Evolutionary conservation across 2,113 vertebrate species (phyloP).

Genomic region (Morone saxatilis): DNA sequence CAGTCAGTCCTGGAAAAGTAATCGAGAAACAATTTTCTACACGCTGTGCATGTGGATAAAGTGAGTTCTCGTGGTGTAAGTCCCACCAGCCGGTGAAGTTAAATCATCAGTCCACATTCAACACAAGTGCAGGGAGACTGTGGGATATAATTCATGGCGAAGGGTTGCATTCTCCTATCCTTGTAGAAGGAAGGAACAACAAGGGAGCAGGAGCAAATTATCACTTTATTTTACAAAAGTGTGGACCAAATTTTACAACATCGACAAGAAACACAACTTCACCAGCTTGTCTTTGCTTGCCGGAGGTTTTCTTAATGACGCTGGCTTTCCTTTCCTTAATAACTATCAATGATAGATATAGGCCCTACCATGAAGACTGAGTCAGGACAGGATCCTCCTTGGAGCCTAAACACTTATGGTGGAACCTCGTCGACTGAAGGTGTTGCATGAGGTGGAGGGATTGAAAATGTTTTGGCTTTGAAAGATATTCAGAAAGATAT

Average conservation of each 20-base stretch:
- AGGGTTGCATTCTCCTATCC: not conserved
- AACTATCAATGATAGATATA: too few relatives aligned
- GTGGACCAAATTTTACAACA: not conserved
- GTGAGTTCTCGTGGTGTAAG: not conserved
- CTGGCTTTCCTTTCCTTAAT: too few relatives aligned
- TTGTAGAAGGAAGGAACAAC: not conserved
- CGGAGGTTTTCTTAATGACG: too few relatives aligned
- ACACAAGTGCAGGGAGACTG: not conserved
- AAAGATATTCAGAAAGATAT: too few relatives aligned
- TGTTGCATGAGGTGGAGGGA: too few relatives aligned
- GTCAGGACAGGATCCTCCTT: too few relatives aligned
- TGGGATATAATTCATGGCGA: not conserved
- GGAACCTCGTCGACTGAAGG: too few relatives aligned
- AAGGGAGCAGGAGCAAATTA: not conserved
- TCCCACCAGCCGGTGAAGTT: not conserved
- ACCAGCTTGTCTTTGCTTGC: too few relatives aligned
- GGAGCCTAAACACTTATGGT: too few relatives aligned
- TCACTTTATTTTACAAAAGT: not conserved
- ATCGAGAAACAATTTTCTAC: constrained; percentile 19
- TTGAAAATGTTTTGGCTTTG: too few relatives aligned
- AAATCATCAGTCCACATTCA: constrained; percentile 5
- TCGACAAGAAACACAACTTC: too few relatives aligned
- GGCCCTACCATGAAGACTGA: too few relatives aligned
- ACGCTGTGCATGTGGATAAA: constrained; percentile 16
- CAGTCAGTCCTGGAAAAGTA: constrained; percentile 3